These are phyloP conservation scores for Eupelmus urozonus DNA, from an alignment of 2,888 invertebrate genomes.

Conservation along the genomic window DNA sequence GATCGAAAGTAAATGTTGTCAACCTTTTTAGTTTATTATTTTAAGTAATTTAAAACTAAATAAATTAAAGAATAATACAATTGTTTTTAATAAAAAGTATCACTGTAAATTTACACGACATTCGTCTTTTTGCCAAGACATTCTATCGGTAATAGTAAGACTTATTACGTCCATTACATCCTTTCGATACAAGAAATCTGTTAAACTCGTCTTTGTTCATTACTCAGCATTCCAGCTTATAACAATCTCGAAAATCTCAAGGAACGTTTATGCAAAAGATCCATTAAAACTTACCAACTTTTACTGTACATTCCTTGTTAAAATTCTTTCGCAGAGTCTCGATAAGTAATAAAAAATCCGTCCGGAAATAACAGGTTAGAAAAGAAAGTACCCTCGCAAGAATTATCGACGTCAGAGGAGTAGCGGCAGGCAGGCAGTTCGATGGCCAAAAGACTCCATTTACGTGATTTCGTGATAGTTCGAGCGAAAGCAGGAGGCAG, in stretches of 20 bases:
- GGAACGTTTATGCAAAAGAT: slow-evolving; percentile 5
- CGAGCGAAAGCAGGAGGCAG: slow-evolving; percentile 1
- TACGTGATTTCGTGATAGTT: slow-evolving; percentile 46
- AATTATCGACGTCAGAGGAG: slow-evolving; percentile 25
- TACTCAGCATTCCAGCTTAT: background rate
- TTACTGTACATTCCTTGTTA: slow-evolving; percentile 9
- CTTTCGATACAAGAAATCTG: slow-evolving; percentile 11
- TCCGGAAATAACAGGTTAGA: slow-evolving; percentile 7
- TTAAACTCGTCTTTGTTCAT: background rate
- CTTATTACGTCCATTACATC: too few species aligned
- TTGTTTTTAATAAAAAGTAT: too few species aligned
- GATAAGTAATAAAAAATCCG: background rate
- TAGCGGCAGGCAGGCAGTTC: background rate
- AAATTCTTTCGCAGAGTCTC: background rate
- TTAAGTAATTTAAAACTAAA: too few species aligned
- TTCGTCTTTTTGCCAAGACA: too few species aligned
- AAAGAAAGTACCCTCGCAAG: slow-evolving; percentile 8
- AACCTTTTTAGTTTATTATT: too few species aligned
- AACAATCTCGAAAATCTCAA: background rate
- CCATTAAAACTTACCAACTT: slow-evolving; percentile 21
- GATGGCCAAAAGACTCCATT: slow-evolving; percentile 37
- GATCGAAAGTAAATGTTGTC: too few species aligned
- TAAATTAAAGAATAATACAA: too few species aligned
- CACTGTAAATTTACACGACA: too few species aligned
- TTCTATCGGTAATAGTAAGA: too few species aligned